Evolutionary conservation across 2,113 vertebrate species (phyloP), one percentile per base, ranked within the genome.

Genomic region (Lota lota): DNA sequence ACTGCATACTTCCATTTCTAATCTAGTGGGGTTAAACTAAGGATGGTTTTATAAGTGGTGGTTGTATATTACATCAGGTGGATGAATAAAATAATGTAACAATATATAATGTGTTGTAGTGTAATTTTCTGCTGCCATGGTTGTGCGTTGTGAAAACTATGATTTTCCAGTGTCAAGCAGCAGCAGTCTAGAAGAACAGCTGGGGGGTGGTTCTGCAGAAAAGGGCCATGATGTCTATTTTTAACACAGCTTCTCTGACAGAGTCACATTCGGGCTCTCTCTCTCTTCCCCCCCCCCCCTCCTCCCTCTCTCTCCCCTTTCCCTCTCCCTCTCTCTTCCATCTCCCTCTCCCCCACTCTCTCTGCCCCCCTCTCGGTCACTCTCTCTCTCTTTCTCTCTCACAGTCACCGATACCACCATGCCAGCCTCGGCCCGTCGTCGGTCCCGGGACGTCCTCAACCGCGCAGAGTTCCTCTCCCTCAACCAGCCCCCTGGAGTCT

Each of bases 401-500:
- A 61, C 59, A 58, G 10, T 18, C 64, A 64, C 60, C 4, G 17
- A n/a, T 57, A 20, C 16, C 62, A 54, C 78, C 81, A 98, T 98
- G 96, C 95, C 95, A 40, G 88, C 90, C 76, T 95, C 95, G 86
- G 79, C 87, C 68, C 91, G 95, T 71, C 75, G 88, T 69, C 87
- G 94, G 63, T 82, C 90, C 64, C 89, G 94, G 74, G 95, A 96
- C 91, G 83, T 94, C 67, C 90, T 96, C 78, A 94, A 94, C 91
- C 86, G 96, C 73, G 91, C 95, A 0, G 96, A 98, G 91, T 97
- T 97, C 77, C 76, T 95, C 78, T 97, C 96, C 21, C 91, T 98
- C 75, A 97, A 93, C 72, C 96, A 96, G 89, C 92, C 93, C 57
- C 50, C 89, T 56, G 76, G 79, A 89, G 61, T 83, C 81, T 1